Conservation (phyloP, 2,113 vertebrate species). For the Nothobranchius furzeri region DNA sequence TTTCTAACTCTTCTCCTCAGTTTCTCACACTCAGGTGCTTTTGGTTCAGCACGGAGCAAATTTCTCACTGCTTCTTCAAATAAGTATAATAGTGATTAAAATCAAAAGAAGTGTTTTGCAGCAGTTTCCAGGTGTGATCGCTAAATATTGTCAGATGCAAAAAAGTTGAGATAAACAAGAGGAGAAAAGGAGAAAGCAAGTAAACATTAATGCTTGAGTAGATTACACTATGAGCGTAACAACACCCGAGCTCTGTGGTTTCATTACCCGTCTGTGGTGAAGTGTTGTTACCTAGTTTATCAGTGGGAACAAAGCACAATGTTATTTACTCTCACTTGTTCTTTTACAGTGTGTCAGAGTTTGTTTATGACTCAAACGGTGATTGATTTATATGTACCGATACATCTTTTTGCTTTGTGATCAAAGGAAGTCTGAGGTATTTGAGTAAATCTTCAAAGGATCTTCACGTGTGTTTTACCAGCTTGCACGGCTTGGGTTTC, state of each 20-base stretch:
- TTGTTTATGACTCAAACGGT: constrained; percentile 14
- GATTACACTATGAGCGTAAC: neutral
- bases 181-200: neutral
- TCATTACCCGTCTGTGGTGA: constrained; percentile 9
- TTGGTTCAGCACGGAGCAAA: constrained; percentile 39
- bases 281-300: constrained; percentile 12
- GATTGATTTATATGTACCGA: constrained; percentile 18
- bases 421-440: constrained; percentile 8
- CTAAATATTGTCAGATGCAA: constrained; percentile 31
- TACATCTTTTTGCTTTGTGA: constrained; percentile 17
- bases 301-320: constrained; percentile 11
- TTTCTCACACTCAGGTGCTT: constrained; percentile 28
- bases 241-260: constrained; percentile 1
- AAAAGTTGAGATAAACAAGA: neutral
- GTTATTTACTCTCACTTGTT: constrained; percentile 12
- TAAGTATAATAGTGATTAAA: constrained; percentile 40
- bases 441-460: neutral
- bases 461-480: constrained; percentile 5
- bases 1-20: constrained; percentile 11
- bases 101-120: constrained; percentile 52
- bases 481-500: constrained; percentile 25
- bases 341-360: constrained; percentile 6
- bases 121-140: constrained; percentile 38
- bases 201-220: constrained; percentile 30
- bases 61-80: constrained; percentile 30